These are phyloP conservation scores for human (Homo sapiens) DNA, from an alignment of 2,113 vertebrate genomes.

Conservation along the genomic window GRCh38 chr13:23523001-23523500, in stretches of 20 bases:
- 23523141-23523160: background rate
- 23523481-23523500: too few relatives aligned
- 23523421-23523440: background rate
- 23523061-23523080: background rate
- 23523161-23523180: background rate
- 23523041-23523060: background rate
- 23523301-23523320: too few relatives aligned
- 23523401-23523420: too few relatives aligned
- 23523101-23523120: too few relatives aligned
- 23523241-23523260: background rate
- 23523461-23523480: background rate
- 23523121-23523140: too few relatives aligned
- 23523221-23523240: background rate
- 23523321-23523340: too few relatives aligned
- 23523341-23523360: too few relatives aligned
- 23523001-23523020: background rate
- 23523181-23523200: background rate
- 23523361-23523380: too few relatives aligned
- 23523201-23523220: background rate
- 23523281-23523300: background rate
- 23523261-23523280: background rate
- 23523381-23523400: too few relatives aligned
- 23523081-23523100: background rate
- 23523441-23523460: background rate
- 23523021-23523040: background rate